Conservation (phyloP, 2,113 vertebrate genomes). For the Sinocyclocheilus maitianheensis region DNA sequence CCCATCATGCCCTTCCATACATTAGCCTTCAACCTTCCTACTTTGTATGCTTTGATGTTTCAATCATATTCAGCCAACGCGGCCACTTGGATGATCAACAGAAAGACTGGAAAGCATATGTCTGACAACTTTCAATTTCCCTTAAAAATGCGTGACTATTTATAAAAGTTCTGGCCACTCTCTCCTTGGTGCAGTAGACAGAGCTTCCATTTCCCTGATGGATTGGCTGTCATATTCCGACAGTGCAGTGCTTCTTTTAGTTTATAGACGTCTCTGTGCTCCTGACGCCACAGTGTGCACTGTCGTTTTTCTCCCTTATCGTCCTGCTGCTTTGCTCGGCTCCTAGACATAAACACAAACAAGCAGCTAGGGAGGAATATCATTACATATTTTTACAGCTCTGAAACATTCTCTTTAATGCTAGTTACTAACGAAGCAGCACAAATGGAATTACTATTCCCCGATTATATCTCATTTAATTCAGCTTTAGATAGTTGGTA, state of each 20-base stretch:
- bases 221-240: slow-evolving; percentile 81
- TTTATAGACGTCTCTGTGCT: slow-evolving; percentile 77
- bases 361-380: slow-evolving; percentile 56
- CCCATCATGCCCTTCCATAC: slow-evolving; percentile 15
- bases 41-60: slow-evolving; percentile 65
- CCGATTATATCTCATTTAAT: slow-evolving; percentile 19
- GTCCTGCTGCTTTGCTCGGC: slow-evolving; percentile 36
- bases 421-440: slow-evolving; percentile 22
- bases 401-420: slow-evolving; percentile 31
- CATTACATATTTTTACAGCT: slow-evolving; percentile 45
- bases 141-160: slow-evolving; percentile 72
- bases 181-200: slow-evolving; percentile 80
- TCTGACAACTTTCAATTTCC: slow-evolving; percentile 77
- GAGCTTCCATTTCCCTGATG: slow-evolving; percentile 86
- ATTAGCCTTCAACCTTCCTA: slow-evolving; percentile 58
- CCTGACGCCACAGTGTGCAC: slow-evolving; percentile 59
- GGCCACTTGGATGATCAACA: slow-evolving; percentile 50
- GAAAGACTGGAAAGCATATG: slow-evolving; percentile 67
- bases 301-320: slow-evolving; percentile 72
- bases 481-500: not conserved
- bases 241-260: slow-evolving; percentile 76
- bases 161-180: slow-evolving; percentile 77
- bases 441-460: slow-evolving; percentile 30
- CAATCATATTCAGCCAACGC: slow-evolving; percentile 64
- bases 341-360: slow-evolving; percentile 64